Conservation (phyloP, 2,797 vertebrate genomes). For the Acipenser transmontanus region DNA sequence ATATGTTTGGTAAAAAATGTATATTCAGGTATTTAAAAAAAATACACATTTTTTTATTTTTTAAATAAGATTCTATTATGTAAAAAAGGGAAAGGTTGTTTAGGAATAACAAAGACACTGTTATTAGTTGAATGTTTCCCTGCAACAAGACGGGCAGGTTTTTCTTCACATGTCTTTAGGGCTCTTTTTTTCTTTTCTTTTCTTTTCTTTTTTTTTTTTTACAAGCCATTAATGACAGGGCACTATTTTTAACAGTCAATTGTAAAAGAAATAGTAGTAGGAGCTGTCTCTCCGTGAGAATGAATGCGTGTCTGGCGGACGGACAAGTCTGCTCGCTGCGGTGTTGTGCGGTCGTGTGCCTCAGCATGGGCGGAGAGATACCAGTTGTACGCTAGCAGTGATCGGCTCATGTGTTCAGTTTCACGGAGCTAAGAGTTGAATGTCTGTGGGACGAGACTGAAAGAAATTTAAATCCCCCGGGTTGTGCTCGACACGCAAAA, state of each 20-base stretch:
- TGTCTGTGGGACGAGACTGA: constrained; percentile 65
- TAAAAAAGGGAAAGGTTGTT: too few relatives aligned
- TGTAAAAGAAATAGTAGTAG: neutral
- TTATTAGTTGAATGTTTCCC: too few relatives aligned
- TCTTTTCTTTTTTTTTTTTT: neutral
- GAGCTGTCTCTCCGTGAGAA: constrained; percentile 24
- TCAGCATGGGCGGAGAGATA: constrained; percentile 39
- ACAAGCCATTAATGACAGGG: constrained; percentile 18
- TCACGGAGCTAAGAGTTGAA: constrained; percentile 51
- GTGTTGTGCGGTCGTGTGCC: constrained; percentile 27
- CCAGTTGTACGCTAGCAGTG: constrained; percentile 28
- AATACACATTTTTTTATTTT: constrained; percentile 4
- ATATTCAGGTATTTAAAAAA: too few relatives aligned
- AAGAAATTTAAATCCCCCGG: constrained; percentile 68
- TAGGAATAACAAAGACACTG: too few relatives aligned
- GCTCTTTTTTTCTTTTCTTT: neutral
- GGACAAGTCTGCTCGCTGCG: constrained; percentile 31
- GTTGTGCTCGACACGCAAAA: constrained; percentile 46
- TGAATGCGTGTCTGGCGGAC: constrained; percentile 40
- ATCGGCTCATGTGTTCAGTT: constrained; percentile 37
- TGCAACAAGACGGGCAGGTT: too few relatives aligned
- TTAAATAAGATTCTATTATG: neutral
- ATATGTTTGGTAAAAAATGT: too few relatives aligned
- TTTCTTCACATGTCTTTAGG: neutral
- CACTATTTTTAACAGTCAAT: constrained; percentile 32